A percentile compares a stretch with the other conserved stretches of the same genome.
Conservation (phyloP, 2,888 invertebrate species). For the Dromius quadrimaculatus region DNA sequence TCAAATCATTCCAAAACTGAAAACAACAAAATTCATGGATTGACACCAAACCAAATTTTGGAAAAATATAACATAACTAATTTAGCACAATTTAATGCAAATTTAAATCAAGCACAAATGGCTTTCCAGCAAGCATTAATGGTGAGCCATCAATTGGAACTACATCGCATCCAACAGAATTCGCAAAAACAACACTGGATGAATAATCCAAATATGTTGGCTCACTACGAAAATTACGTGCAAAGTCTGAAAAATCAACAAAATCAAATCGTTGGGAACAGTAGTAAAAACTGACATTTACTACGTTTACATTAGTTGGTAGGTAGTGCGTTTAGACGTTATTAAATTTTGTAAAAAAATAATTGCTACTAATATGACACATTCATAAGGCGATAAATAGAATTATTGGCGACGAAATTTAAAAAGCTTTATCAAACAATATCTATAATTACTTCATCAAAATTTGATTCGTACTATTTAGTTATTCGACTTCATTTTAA, state of each 20-base stretch:
- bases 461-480: no score
- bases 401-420: no score
- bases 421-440: no score
- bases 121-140: conserved; percentile 59
- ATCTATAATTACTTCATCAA: no score
- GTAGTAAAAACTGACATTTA: conserved; percentile 41
- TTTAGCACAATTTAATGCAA: conserved; percentile 64
- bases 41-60: conserved; percentile 62
- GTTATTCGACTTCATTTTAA: no score
- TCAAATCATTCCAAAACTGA: conserved; percentile 17
- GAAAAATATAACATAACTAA: conserved; percentile 66
- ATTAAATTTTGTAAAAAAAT: neutral
- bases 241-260: conserved; percentile 60
- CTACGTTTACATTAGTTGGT: conserved; percentile 21
- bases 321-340: conserved; percentile 7
- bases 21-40: conserved; percentile 10
- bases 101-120: conserved; percentile 58
- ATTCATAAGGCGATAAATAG: no score
- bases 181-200: conserved; percentile 63
- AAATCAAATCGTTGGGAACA: conserved; percentile 25
- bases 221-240: conserved; percentile 65
- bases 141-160: conserved; percentile 64
- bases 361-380: no score
- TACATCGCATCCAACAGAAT: conserved; percentile 58
- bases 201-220: conserved; percentile 60